These are phyloP conservation scores for Microctenopoma lineatum DNA, from an alignment of 2,797 vertebrate species.

Conservation along the genomic window DNA sequence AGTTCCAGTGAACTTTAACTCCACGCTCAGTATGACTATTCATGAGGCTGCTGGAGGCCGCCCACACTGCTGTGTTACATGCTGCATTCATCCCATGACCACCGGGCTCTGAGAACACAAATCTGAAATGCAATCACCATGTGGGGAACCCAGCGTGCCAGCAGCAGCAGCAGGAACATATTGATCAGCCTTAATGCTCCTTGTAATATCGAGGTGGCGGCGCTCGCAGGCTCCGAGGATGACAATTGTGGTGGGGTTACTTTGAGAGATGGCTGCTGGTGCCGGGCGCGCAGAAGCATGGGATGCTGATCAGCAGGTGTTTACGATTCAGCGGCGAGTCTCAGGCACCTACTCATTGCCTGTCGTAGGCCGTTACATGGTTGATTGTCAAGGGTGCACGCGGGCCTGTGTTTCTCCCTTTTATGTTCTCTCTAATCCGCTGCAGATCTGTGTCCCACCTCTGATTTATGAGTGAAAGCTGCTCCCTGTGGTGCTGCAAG, in stretches of 20 bases:
- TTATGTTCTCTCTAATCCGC: slow-evolving; percentile 62
- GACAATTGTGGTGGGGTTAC: slow-evolving; percentile 8
- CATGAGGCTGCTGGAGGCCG: slow-evolving; percentile 10
- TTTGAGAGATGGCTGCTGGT: slow-evolving; percentile 36
- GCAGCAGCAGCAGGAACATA: slow-evolving; percentile 25
- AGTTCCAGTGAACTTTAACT: slow-evolving; percentile 41
- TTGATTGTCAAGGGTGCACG: slow-evolving; percentile 53
- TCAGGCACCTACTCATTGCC: slow-evolving; percentile 43
- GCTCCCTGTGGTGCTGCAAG: slow-evolving; percentile 46
- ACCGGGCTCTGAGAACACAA: slow-evolving; percentile 25
- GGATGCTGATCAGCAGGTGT: slow-evolving; percentile 61
- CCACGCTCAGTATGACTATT: slow-evolving; percentile 24
- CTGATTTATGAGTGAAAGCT: slow-evolving; percentile 72
- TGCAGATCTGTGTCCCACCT: slow-evolving; percentile 41
- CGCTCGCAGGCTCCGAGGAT: slow-evolving; percentile 11
- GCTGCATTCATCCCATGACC: slow-evolving; percentile 16
- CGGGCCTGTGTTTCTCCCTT: slow-evolving; percentile 52
- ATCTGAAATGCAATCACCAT: slow-evolving; percentile 51
- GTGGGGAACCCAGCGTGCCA: slow-evolving; percentile 21
- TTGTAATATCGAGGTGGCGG: slow-evolving; percentile 43
- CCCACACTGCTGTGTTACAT: neutral
- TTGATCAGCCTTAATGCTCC: slow-evolving; percentile 57
- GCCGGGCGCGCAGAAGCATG: slow-evolving; percentile 5
- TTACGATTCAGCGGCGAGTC: slow-evolving; percentile 42
- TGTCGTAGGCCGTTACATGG: slow-evolving; percentile 39